These are phyloP conservation scores for Arctia plantaginis DNA, from an alignment of 2,888 invertebrate genomes.

Conservation along the genomic window DNA sequence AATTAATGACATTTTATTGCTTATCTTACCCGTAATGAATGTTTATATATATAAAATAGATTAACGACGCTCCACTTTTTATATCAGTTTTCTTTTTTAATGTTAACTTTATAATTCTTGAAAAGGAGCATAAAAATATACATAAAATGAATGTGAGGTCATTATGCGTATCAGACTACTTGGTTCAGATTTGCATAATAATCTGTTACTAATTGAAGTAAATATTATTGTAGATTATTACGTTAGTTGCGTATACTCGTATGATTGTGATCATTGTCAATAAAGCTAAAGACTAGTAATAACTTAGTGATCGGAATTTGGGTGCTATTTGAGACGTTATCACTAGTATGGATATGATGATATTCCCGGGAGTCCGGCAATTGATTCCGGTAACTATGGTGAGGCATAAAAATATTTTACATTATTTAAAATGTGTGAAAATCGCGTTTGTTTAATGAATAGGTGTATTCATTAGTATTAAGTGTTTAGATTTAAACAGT, in stretches of 20 bases:
- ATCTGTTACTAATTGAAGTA: constrained; percentile 1
- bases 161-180: constrained; percentile 8
- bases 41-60: constrained; percentile 65
- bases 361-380: too few species aligned
- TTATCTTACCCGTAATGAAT: constrained; percentile 69
- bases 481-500: too few species aligned
- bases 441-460: too few species aligned
- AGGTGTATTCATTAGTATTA: too few species aligned
- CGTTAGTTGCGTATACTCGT: background rate
- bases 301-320: too few species aligned
- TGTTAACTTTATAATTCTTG: constrained; percentile 27
- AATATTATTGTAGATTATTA: background rate
- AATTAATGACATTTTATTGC: constrained; percentile 79
- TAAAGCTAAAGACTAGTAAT: background rate
- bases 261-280: background rate
- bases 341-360: too few species aligned
- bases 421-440: too few species aligned
- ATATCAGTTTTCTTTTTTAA: constrained; percentile 44
- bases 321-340: too few species aligned
- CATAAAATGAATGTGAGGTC: constrained; percentile 1
- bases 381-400: too few species aligned
- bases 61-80: constrained; percentile 54
- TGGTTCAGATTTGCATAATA: background rate
- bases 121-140: constrained; percentile 21
- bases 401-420: too few species aligned